These are phyloP conservation scores for Oryzias celebensis DNA, from an alignment of 2,113 vertebrate genomes.

Conservation along the genomic window DNA sequence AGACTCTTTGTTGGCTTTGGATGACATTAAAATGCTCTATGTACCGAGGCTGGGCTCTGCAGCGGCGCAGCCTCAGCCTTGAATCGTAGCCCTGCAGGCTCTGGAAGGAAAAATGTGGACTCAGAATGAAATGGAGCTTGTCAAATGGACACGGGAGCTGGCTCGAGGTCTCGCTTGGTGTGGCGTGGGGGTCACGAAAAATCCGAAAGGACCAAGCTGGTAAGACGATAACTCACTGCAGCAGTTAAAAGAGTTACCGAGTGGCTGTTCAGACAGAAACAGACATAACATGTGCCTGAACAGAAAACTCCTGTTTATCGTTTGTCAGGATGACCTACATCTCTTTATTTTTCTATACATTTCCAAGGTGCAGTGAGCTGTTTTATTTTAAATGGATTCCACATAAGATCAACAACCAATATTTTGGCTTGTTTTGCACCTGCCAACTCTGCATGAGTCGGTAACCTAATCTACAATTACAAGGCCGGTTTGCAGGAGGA, in stretches of 20 bases:
- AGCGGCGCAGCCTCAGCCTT: constrained; percentile 63
- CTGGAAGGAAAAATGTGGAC: constrained; percentile 69
- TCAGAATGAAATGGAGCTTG: constrained; percentile 71
- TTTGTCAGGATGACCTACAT: constrained; percentile 40
- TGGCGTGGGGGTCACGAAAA: constrained; percentile 53
- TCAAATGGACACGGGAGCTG: constrained; percentile 72
- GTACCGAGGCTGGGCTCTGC: constrained; percentile 58
- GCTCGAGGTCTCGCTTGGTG: constrained; percentile 55
- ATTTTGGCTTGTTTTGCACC: constrained; percentile 70
- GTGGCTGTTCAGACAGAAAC: constrained; percentile 55
- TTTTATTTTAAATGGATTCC: constrained; percentile 51
- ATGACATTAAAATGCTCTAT: constrained; percentile 69
- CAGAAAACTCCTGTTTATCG: constrained; percentile 47
- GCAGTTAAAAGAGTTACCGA: constrained; percentile 58
- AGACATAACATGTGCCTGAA: constrained; percentile 58
- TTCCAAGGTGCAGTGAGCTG: constrained; percentile 26
- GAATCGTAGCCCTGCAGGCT: constrained; percentile 62
- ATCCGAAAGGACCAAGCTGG: constrained; percentile 48
- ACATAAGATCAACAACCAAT: constrained; percentile 61
- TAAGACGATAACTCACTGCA: constrained; percentile 48
- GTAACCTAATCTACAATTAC: constrained; percentile 70
- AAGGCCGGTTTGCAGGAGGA: constrained; percentile 69
- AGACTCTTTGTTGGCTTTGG: constrained; percentile 72
- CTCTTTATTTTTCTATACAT: constrained; percentile 33
- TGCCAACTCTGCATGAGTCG: constrained; percentile 69